Base-by-base conservation (phyloP, 2,797 vertebrate genomes). In the Gallinago nigripennis region DNA sequence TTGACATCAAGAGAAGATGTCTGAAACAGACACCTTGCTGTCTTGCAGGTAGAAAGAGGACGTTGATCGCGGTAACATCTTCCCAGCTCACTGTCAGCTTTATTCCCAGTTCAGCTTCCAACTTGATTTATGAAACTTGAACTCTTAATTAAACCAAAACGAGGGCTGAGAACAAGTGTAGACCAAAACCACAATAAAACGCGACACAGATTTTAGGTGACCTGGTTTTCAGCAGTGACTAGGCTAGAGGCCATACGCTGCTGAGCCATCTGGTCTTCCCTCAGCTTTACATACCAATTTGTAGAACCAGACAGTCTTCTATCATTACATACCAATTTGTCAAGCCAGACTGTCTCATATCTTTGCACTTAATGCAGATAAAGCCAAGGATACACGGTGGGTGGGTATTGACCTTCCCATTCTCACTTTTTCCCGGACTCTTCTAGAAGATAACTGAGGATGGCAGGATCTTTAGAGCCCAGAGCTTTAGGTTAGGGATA, bases 111-210 rank as follows among this genome's bases (percentile, higher is more conserved):
- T 86, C 70, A 84, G 17, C 78, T 84, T 93, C 86, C 86, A 46
- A 65, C 60, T 58, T 86, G 73, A 79, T 65, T 92, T 93, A 92
- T 88, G 78, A 93, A 94, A 84, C 58, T 24, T 54, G 70, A 90
- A 88, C 58, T 92, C 63, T 57, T 92, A 83, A 84, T 90, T 86
- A 88, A 90, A 76, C 71, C 31, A 78, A 92, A 93, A 71, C 37
- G 48, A 93, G 33, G 57, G 77, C 77, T 88, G 73, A 90, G 66
- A 93, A 81, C 77, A 93, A 53, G 37, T 82, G 54, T 79, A 53
- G 58, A 61, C 37, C 61, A 53, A 94, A 92, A 82, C 3, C 85
- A 86, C 46, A 75, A 57, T 23, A 91, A 83, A 95, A 79, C 8
- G 17, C 0, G 8, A 9, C 58, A 50, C 15, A 45, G 58, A 71